Evolutionary conservation across 1,140 invertebrate genomes (phyloP), one percentile per base, ranked within the genome.

Genomic region (Oncopeltus fasciatus): DNA sequence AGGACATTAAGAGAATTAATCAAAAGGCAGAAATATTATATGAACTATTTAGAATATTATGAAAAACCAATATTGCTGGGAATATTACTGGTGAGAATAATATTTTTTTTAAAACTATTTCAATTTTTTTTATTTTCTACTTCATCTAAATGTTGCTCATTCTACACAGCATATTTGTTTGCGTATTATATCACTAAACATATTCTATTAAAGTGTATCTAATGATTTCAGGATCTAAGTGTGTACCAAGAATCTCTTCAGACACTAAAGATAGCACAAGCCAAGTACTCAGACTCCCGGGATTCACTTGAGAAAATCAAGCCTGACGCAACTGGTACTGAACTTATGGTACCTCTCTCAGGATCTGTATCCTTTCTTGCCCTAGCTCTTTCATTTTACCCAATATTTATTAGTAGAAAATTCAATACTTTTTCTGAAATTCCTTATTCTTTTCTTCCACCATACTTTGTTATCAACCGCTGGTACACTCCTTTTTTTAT

Each of bases 271-370:
- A 80, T 89, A 67, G 92, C 91, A 5, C 92, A 95, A 74, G 80
- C 77, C 12, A 95, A 94, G 76, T 95, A 91, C 76, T 80, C 85
- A 61, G 89, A 90, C 68, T 94, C 92, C 2, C 85, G 84, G 44
- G 85, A 90, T 69, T 86, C 87, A 72, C 77, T 95, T 28, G 85
- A 90, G 65, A 88, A 87, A 76, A 78, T 95, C 53, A 83, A 78
- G 57, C 80, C 84, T 2, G 78, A 84, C 21, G 77, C 77, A 29
- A 80, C 88, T 72, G 87, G 88, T 12, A 88, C 87, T 70, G 83
- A 87, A 63, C 87, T 95, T 64, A 73, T 97, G 9, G 92, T 96
- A 21, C 93, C 92, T 12, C 75, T 97, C 0, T 95, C 92, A 38
- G 86, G 87, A 64, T 95, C 92, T 69, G 81, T 83, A 82, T 80